A percentile compares a stretch with the other conserved stretches of the same genome.
Evolutionary conservation across 2,888 invertebrate genomes (phyloP).

Genomic region (Spilosoma lubricipeda): DNA sequence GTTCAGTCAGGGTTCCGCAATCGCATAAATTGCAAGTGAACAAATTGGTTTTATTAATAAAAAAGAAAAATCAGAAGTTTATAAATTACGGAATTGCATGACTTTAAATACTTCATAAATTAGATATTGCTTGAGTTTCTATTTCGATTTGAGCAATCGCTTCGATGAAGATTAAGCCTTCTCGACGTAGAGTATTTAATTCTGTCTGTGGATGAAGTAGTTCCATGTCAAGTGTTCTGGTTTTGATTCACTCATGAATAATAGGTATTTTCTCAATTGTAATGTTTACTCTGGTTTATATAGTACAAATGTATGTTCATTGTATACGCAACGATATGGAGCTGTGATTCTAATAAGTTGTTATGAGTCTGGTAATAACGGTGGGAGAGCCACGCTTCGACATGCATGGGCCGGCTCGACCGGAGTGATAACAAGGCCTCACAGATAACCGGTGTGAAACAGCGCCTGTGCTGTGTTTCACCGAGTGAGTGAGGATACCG

Average conservation of each 20-base stretch:
- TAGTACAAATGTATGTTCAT: neutral
- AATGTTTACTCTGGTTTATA: no score
- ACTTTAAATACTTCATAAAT: neutral
- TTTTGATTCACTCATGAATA: neutral
- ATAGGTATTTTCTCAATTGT: neutral
- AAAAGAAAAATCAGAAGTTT: neutral
- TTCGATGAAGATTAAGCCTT: neutral
- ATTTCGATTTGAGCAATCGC: neutral
- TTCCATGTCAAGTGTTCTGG: neutral
- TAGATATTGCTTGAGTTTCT: neutral
- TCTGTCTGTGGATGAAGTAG: no score
- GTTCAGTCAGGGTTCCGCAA: neutral
- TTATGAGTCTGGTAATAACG: no score
- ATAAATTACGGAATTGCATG: neutral
- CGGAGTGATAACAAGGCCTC: no score
- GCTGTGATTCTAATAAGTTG: no score
- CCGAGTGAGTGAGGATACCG: no score
- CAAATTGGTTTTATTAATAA: neutral
- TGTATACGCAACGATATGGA: neutral
- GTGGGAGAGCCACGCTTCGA: no score
- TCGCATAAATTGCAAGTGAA: neutral
- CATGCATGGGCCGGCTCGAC: no score
- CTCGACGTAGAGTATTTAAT: no score
- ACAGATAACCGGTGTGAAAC: no score
- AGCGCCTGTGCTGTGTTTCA: no score